Evolutionary conservation across 2,888 invertebrate species (phyloP).

Genomic region (Epirrita christyi): DNA sequence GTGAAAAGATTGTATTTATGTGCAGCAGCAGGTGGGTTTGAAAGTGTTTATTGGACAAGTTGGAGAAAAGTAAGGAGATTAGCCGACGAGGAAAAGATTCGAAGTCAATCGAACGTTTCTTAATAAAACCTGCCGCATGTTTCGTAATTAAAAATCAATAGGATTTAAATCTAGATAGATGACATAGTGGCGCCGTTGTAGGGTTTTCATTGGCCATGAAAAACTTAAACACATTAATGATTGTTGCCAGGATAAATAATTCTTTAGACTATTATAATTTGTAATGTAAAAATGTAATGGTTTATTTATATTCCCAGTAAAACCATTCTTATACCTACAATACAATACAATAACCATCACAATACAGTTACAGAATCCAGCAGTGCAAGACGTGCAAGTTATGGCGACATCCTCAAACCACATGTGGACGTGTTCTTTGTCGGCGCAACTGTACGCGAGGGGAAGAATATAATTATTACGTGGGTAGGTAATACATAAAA

Average conservation of each 20-base stretch:
- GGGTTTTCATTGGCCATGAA: too few relatives aligned
- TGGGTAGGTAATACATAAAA: not conserved
- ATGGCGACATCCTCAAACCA: conserved; percentile 7
- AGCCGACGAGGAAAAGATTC: not conserved
- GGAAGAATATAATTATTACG: not conserved
- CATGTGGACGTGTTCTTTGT: conserved; percentile 8
- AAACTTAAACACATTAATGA: too few relatives aligned
- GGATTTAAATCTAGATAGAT: too few relatives aligned
- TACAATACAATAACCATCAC: conserved; percentile 1
- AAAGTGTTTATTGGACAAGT: conserved; percentile 39
- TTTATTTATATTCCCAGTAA: too few relatives aligned
- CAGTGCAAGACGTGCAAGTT: conserved; percentile 3
- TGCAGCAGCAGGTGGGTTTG: conserved; percentile 37
- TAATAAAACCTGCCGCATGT: too few relatives aligned
- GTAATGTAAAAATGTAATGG: too few relatives aligned
- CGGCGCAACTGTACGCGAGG: conserved; percentile 7
- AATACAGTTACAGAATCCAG: not conserved
- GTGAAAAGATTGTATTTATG: conserved; percentile 73
- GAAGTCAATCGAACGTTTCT: not conserved
- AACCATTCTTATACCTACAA: too few relatives aligned
- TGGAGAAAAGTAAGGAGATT: conserved; percentile 18
- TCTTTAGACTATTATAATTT: too few relatives aligned
- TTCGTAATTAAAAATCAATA: too few relatives aligned
- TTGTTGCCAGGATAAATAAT: too few relatives aligned
- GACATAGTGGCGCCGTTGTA: too few relatives aligned